phyloP scores from a whole-genome alignment of 2,113 vertebrate genomes.

The Rhinichthys klamathensis region DNA sequence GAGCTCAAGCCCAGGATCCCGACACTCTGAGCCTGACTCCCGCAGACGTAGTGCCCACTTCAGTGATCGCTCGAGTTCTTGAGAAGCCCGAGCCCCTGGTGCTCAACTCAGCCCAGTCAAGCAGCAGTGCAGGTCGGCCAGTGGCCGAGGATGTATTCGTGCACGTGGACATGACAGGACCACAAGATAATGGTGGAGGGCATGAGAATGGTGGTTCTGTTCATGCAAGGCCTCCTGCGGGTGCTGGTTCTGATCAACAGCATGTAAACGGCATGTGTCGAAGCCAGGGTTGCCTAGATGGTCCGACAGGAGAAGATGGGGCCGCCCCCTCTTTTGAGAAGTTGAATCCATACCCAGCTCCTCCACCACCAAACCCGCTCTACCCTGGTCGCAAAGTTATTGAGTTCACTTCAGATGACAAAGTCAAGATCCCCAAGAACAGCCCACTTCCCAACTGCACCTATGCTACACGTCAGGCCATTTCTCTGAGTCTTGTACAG shows the following conservation, averaged over 20 bases:
- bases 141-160: slow-evolving; percentile 95
- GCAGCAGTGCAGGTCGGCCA: slow-evolving; percentile 84
- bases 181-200: slow-evolving; percentile 58
- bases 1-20: slow-evolving; percentile 71
- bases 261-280: slow-evolving; percentile 84
- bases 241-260: slow-evolving; percentile 54
- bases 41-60: slow-evolving; percentile 91
- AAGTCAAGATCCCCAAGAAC: slow-evolving; percentile 94
- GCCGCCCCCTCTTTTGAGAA: slow-evolving; percentile 83
- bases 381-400: slow-evolving; percentile 95
- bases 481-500: slow-evolving; percentile 93
- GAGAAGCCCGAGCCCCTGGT: slow-evolving; percentile 96
- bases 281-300: slow-evolving; percentile 76
- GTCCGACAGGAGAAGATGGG: slow-evolving; percentile 71
- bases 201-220: slow-evolving; percentile 72
- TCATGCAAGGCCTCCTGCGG: slow-evolving; percentile 60
- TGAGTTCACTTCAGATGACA: slow-evolving; percentile 93
- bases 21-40: slow-evolving; percentile 77
- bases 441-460: slow-evolving; percentile 97
- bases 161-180: slow-evolving; percentile 94
- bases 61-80: slow-evolving; percentile 91
- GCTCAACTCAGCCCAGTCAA: slow-evolving; percentile 92
- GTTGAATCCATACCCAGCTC: slow-evolving; percentile 90
- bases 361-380: slow-evolving; percentile 83
- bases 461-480: slow-evolving; percentile 94